Base-by-base conservation (phyloP, 2,113 vertebrate species). In the Rhinoderma darwinii region DNA sequence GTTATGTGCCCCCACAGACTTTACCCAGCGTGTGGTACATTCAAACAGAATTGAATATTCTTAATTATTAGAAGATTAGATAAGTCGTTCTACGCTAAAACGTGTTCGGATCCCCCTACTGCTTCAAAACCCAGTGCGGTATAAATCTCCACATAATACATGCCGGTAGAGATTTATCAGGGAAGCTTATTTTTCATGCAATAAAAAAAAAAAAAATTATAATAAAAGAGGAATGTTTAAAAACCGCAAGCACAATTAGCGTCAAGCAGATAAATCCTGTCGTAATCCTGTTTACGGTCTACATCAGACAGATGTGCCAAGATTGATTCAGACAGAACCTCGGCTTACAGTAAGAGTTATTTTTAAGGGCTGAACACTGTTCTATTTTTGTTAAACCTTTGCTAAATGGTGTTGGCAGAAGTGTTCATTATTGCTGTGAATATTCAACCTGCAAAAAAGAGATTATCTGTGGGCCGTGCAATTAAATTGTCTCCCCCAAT, bases 201-300 rank as follows among this genome's bases (percentile, higher is more conserved):
- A 89, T 94, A 92, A 84, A 89, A 93, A 68, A 70, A 84, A 74
- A 83, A 89, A 93, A 51, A 72, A 84, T 41, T 74, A 54, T 41
- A 81, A 82, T 82, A 92, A 92, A 83, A 88, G 93, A 93, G 94
- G 94, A 96, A 96, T 96, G 95, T 96, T 95, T 94, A 94, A 93
- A 94, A 95, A 94, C 95, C 95, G 94, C 91, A 92, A 96, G 93
- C 93, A 94, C 96, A 97, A 96, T 97, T 97, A 97, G 94, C 92
- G 90, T 96, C 95, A 96, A 96, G 95, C 95, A 95, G 96, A 96
- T 96, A 96, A 96, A 95, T 94, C 96, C 93, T 91, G 86, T 93
- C 94, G 93, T 97, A 97, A 97, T 97, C 96, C 96, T 96, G 95
- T 97, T 97, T 96, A 97, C 92, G 95, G 93, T 95, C 92, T 89